Base-by-base conservation (phyloP, 2,113 vertebrate genomes). In the Rallus limicola region DNA sequence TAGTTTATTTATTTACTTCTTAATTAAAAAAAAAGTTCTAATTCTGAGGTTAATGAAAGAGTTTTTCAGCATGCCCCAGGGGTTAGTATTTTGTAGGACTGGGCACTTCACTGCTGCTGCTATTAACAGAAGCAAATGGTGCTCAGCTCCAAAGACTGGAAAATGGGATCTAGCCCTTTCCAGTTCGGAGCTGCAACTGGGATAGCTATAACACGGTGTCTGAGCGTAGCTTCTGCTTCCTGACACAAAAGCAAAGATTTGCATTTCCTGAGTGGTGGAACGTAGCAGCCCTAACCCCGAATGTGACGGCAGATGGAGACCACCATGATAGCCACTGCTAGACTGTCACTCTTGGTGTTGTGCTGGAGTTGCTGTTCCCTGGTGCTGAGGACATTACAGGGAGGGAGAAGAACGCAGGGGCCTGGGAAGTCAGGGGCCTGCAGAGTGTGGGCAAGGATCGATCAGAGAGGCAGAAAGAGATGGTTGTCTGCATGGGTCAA, bases 1-100 rank as follows among this genome's bases (percentile, higher is more conserved):
- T 33, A 55, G 28, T 78, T 87, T 88, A 64, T 72, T 75, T 94
- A 78, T 72, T 92, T 83, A 60, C 48, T 84, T 78, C 56, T 68
- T 69, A 82, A 93, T 92, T 77, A 21, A 79, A 82, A 82, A 71
- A 68, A 68, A 36, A n/a, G 10, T 9, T 59, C 55, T 82, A 70
- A 63, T 88, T 93, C 68, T 59, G 59, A 92, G 71, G n/a, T 38
- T 83, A 42, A 13, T 34, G 5, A 50, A 88, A 86, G 48, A 83
- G 55, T 40, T 83, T 81, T 86, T 38, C 53, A 56, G 33, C 46
- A 16, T 38, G 42, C 60, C 68, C 12, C 52, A 64, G 53, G 15
- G 3, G 42, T 74, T 83, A n/a, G 23, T 64, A 12, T 91, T 91
- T 89, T 94, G 36, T 70, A 67, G 52, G n/a, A 48, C 6, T 42